A percentile compares a stretch with the other conserved stretches of the same genome.
Evolutionary conservation across 2,888 invertebrate species (phyloP).

Genomic region (Muschampia plurimacula): DNA sequence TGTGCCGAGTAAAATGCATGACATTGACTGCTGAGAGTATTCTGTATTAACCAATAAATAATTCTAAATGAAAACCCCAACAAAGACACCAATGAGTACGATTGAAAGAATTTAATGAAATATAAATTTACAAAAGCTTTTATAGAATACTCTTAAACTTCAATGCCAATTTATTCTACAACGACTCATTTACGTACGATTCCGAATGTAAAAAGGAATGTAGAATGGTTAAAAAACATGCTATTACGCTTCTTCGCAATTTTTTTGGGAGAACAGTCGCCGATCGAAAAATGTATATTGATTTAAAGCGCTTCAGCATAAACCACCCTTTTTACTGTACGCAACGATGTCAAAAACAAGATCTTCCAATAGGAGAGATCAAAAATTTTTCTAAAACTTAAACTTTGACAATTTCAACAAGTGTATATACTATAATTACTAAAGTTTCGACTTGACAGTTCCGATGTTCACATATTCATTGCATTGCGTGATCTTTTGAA

Average conservation of each 20-base stretch:
- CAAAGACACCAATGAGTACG: too few relatives aligned
- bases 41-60: too few relatives aligned
- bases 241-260: neutral
- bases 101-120: too few relatives aligned
- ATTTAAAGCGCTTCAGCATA: neutral
- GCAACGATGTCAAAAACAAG: neutral
- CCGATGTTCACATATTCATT: too few relatives aligned
- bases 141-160: neutral
- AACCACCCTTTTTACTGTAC: neutral
- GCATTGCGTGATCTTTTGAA: neutral
- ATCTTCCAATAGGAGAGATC: neutral
- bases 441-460: neutral
- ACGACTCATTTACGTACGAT: conserved; percentile 1
- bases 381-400: neutral
- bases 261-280: conserved; percentile 2
- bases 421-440: neutral
- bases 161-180: neutral
- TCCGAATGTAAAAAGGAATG: too few relatives aligned
- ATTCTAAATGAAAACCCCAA: neutral
- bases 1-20: too few relatives aligned
- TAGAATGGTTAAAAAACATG: conserved; percentile 2
- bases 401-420: neutral
- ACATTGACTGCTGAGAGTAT: too few relatives aligned
- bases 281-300: neutral
- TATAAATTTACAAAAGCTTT: neutral